Base-by-base conservation (phyloP, 2,797 vertebrate species). In the Sebastolobus alascanus region DNA sequence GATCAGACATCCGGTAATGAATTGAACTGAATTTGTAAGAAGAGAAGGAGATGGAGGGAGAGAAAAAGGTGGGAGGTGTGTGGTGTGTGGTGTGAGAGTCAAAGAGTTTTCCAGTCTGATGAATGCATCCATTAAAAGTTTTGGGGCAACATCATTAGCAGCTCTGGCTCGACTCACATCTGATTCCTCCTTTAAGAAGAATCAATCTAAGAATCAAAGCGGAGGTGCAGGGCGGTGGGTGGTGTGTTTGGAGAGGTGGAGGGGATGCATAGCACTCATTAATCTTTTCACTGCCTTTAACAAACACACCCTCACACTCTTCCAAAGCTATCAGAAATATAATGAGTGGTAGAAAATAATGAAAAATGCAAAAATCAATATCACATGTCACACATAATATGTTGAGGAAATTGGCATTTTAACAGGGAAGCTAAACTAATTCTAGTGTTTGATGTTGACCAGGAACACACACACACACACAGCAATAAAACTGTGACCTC, bases 41-140 rank as follows among this genome's bases (percentile, higher is more conserved):
- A 75, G n/a, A 80, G 73, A 37, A 75, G n/a, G 55, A 60, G 67
- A 82, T 40, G 55, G 68, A 46, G 18, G 27, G 38, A 33, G 5
- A 25, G n/a, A 69, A 63, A 69, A 77, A 58, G 50, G 61, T 61
- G 71, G 60, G 56, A 50, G 66, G 61, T 59, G 69, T 52, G 35
- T 43, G 68, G 27, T 20, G 33, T 59, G 60, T 43, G 68, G 27
- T 20, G 33, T 59, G 60, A 2, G 67, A 77, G 71, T 80, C 68
- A 77, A 84, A 89, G 71, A 35, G 59, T 77, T 75, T 72, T 72
- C 73, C 70, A 65, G 56, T 68, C 75, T 82, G 80, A 86, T 84
- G 72, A 84, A 89, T 72, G 80, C 63, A 82, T 55, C 77, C 77
- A 84, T 91, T 89, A 90, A 84, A 93, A 73, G 87, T 91, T 93